Conservation (phyloP, 2,113 vertebrate species). For the Felis chaus region DNA sequence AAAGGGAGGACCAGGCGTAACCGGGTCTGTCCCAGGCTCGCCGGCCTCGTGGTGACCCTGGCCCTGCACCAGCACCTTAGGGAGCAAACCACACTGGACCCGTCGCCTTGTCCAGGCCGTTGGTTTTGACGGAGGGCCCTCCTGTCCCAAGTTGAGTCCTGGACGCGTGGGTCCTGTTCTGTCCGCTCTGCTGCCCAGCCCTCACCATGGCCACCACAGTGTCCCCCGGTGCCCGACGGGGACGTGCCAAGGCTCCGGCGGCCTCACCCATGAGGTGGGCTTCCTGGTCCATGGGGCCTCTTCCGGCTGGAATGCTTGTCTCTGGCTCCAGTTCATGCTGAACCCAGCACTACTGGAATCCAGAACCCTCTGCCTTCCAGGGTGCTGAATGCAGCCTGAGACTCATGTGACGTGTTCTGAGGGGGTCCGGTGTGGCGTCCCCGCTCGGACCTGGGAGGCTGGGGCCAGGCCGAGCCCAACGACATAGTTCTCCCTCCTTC, state of each 20-base stretch:
- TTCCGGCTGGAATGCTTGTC: not conserved
- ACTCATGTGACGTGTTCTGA: not conserved
- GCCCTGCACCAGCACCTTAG: not conserved
- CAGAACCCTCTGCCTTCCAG: not conserved
- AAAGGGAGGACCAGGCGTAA: not conserved
- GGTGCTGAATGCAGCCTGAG: not conserved
- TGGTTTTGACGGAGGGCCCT: no score
- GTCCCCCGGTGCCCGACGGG: not conserved
- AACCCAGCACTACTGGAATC: not conserved
- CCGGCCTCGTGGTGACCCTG: not conserved
- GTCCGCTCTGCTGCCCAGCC: not conserved
- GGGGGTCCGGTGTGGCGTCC: no score
- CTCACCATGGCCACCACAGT: rapidly evolving
- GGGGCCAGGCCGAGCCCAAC: not conserved
- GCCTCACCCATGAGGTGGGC: not conserved
- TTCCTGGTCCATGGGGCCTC: no score
- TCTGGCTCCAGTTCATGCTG: not conserved
- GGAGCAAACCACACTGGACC: no score
- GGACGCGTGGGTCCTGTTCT: not conserved
- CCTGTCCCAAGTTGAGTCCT: not conserved
- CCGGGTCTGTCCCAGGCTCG: not conserved
- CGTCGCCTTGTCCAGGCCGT: rapidly evolving
- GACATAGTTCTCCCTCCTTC: no score
- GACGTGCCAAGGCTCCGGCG: rapidly evolving
- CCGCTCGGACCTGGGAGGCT: not conserved